These are phyloP conservation scores for Cotesia congregata DNA, from an alignment of 2,888 invertebrate species.

Conservation along the genomic window DNA sequence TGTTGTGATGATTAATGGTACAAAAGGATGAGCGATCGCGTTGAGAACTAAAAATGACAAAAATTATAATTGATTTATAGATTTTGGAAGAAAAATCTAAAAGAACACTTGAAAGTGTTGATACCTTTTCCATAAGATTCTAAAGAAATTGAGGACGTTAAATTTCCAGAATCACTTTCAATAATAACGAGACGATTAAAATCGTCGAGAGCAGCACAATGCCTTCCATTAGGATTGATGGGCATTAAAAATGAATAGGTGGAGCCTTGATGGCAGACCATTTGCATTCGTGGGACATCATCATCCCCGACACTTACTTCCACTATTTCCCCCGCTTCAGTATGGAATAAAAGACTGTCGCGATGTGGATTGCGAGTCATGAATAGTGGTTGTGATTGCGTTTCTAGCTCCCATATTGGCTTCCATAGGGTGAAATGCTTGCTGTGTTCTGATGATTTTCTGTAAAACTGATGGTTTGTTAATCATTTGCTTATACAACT, in stretches of 20 bases:
- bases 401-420: conserved; percentile 51
- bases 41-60: conserved; percentile 44
- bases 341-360: conserved; percentile 54
- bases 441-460: conserved; percentile 48
- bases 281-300: conserved; percentile 46
- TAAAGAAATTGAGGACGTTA: conserved; percentile 43
- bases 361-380: conserved; percentile 46
- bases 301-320: conserved; percentile 50
- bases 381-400: conserved; percentile 48
- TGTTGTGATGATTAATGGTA: conserved; percentile 49
- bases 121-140: conserved; percentile 56
- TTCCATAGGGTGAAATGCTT: conserved; percentile 50
- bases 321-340: conserved; percentile 51
- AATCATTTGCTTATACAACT: neutral
- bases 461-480: conserved; percentile 54
- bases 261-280: conserved; percentile 45
- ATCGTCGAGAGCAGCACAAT: conserved; percentile 47
- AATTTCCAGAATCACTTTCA: conserved; percentile 49
- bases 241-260: conserved; percentile 43
- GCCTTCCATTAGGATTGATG: conserved; percentile 41
- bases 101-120: neutral
- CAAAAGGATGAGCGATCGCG: conserved; percentile 48
- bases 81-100: too few species aligned
- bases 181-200: conserved; percentile 51
- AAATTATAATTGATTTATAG: neutral